These are phyloP conservation scores for Tanytarsus gracilentus DNA, from an alignment of 2,888 invertebrate genomes.

Conservation along the genomic window DNA sequence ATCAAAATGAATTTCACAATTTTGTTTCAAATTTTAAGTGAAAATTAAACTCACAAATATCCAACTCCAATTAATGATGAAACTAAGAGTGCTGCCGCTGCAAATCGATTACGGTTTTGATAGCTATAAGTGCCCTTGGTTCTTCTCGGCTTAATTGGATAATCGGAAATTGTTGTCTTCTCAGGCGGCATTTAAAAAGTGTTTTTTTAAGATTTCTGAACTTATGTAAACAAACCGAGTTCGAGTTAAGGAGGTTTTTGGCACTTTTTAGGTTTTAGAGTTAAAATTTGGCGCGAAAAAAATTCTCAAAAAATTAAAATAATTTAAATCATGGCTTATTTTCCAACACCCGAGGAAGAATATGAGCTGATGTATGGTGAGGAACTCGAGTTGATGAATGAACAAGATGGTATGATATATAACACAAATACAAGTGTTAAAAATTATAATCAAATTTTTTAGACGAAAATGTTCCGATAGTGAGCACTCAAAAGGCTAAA, in stretches of 20 bases:
- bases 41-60: conserved; percentile 34
- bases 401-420: conserved; percentile 39
- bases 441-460: background rate
- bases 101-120: conserved; percentile 48
- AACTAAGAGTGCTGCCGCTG: conserved; percentile 44
- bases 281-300: background rate
- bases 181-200: background rate
- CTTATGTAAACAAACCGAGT: background rate
- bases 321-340: conserved; percentile 32
- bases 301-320: background rate
- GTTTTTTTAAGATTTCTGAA: background rate
- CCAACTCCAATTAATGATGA: conserved; percentile 36
- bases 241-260: no score
- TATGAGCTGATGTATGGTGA: conserved; percentile 64
- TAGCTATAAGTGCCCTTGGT: conserved; percentile 57
- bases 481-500: conserved; percentile 23
- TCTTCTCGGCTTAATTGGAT: conserved; percentile 50
- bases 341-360: conserved; percentile 50
- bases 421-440: background rate
- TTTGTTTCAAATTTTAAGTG: background rate
- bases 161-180: background rate
- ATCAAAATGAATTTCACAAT: background rate
- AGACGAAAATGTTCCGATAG: conserved; percentile 25
- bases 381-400: conserved; percentile 55
- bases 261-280: background rate